Percentiles rank a stretch among this genome's conserved stretches.
Conservation (phyloP, 2,113 vertebrate genomes). For the Salvelinus alpinus region DNA sequence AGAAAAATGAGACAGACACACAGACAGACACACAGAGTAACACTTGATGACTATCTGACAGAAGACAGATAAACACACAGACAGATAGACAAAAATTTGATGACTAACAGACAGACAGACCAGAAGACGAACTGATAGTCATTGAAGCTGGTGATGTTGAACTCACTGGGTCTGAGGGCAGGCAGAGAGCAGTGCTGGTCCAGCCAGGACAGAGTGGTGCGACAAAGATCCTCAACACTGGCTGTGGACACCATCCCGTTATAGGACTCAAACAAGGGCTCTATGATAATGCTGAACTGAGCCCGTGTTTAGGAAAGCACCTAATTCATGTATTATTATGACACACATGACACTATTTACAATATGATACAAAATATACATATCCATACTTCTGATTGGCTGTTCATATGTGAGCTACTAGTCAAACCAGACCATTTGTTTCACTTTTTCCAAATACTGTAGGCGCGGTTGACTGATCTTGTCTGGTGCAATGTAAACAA, state of each 20-base stretch:
- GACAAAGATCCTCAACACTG: constrained; percentile 86
- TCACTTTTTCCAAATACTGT: too few relatives aligned
- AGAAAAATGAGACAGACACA: background rate
- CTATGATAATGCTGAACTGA: constrained; percentile 94
- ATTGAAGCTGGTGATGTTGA: background rate
- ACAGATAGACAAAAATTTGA: background rate
- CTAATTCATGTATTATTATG: background rate
- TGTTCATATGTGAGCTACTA: background rate
- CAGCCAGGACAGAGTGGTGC: constrained; percentile 90
- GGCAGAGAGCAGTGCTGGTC: constrained; percentile 94
- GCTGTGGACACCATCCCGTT: constrained; percentile 94
- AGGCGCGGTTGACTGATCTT: too few relatives aligned
- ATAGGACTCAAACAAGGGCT: constrained; percentile 95
- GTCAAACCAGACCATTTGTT: too few relatives aligned
- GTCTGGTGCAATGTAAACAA: too few relatives aligned
- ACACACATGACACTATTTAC: background rate
- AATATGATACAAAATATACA: background rate
- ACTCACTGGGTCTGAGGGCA: constrained; percentile 87
- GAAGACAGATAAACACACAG: background rate
- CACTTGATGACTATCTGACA: background rate
- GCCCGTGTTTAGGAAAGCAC: constrained; percentile 72
- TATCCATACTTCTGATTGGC: background rate
- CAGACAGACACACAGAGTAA: background rate
- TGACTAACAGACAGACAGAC: background rate
- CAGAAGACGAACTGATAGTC: background rate